These are phyloP conservation scores for Centruroides vittatus DNA, from an alignment of 1,140 invertebrate species.

Conservation along the genomic window DNA sequence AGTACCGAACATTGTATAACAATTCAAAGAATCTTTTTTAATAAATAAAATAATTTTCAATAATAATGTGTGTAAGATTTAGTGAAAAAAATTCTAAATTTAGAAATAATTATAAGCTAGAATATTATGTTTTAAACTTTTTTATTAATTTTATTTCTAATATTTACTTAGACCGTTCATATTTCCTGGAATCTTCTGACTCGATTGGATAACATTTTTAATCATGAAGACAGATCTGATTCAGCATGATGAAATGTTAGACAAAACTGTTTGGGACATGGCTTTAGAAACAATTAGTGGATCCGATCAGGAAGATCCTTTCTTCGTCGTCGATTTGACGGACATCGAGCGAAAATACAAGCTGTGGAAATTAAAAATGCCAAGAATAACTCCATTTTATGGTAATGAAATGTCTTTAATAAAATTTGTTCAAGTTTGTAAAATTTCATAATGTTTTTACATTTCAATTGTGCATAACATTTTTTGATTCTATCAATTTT, in stretches of 20 bases:
- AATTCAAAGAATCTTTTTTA: too few species aligned
- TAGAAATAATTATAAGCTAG: too few species aligned
- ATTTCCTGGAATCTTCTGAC: neutral
- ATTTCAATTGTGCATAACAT: too few species aligned
- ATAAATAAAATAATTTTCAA: too few species aligned
- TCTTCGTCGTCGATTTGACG: conserved; percentile 82
- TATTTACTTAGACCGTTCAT: neutral
- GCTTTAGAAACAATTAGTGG: neutral
- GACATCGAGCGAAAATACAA: conserved; percentile 72
- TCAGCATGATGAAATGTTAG: neutral
- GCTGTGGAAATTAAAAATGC: conserved; percentile 68
- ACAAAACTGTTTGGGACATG: neutral
- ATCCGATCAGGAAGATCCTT: conserved; percentile 59
- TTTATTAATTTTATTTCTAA: too few species aligned
- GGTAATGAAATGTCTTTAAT: conserved; percentile 3
- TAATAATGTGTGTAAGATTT: too few species aligned
- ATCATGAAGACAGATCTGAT: neutral
- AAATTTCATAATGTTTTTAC: neutral
- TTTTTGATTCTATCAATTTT: neutral
- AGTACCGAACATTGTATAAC: too few species aligned
- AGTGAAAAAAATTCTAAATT: too few species aligned
- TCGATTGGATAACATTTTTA: neutral
- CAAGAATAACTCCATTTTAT: conserved; percentile 84
- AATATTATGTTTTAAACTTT: too few species aligned
- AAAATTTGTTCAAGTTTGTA: neutral